These are phyloP conservation scores for Apeltes quadracus DNA, from an alignment of 2,113 vertebrate genomes.

Conservation along the genomic window DNA sequence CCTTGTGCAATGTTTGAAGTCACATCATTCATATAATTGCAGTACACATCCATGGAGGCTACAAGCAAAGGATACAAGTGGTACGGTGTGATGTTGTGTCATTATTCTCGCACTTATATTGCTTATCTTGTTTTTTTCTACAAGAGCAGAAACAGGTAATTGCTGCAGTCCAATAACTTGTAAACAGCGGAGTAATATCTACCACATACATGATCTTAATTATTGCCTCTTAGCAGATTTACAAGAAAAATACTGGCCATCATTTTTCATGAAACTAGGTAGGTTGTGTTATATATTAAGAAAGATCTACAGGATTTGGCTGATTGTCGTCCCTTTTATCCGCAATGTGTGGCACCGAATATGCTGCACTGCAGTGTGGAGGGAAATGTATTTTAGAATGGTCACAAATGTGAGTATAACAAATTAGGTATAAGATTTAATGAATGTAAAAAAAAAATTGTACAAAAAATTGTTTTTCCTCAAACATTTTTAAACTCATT, in stretches of 20 bases:
- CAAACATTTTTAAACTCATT: background rate
- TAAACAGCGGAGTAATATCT: background rate
- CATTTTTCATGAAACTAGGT: background rate
- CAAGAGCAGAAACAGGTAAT: background rate
- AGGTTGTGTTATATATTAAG: background rate
- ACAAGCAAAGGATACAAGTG: background rate
- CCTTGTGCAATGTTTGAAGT: background rate
- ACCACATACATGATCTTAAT: background rate
- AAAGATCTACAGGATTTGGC: background rate
- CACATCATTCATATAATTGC: background rate
- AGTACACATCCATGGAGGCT: background rate
- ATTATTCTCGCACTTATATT: background rate
- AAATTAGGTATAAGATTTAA: background rate
- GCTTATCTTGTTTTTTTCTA: conserved; percentile 6
- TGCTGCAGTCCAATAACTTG: background rate
- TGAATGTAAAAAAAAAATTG: background rate
- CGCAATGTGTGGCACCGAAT: background rate
- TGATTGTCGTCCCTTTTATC: conserved; percentile 6
- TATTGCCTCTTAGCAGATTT: background rate
- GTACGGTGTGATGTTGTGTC: background rate
- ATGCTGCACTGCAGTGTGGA: background rate
- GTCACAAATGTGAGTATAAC: background rate
- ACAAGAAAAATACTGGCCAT: background rate
- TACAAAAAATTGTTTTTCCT: no score
- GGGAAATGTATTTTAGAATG: background rate